Conservation (phyloP, 2,888 invertebrate genomes). For the Homarus gammarus region DNA sequence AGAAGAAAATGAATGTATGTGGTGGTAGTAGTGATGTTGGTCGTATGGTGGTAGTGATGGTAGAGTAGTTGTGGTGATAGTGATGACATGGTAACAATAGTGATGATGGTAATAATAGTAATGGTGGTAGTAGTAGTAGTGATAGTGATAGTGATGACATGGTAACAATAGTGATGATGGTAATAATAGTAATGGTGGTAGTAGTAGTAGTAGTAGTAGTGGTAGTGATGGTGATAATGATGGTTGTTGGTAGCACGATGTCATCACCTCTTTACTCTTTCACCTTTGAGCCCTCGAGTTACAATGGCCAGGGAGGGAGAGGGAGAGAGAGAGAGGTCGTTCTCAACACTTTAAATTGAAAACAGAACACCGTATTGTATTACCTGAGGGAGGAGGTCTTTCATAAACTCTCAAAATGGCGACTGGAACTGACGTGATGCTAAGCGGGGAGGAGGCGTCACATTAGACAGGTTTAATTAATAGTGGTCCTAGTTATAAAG, state of each 20-base stretch:
- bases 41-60: too few species aligned
- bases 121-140: too few species aligned
- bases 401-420: conserved; percentile 1
- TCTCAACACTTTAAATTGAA: conserved; percentile 57
- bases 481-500: background rate
- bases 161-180: too few species aligned
- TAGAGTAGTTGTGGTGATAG: too few species aligned
- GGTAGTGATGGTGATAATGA: too few species aligned
- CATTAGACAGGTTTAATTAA: conserved; percentile 32
- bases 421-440: background rate
- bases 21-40: background rate
- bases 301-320: background rate
- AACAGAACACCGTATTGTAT: conserved; percentile 43
- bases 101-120: too few species aligned
- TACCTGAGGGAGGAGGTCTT: conserved; percentile 9
- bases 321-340: too few species aligned
- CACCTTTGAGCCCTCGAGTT: background rate
- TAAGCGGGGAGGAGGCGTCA: background rate
- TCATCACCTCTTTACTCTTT: background rate
- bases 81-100: too few species aligned
- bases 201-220: too few species aligned
- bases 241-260: background rate
- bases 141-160: too few species aligned
- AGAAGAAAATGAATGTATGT: too few species aligned
- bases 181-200: too few species aligned